These are phyloP conservation scores for Calosoma granatense DNA, from an alignment of 1,140 invertebrate species.

Conservation along the genomic window DNA sequence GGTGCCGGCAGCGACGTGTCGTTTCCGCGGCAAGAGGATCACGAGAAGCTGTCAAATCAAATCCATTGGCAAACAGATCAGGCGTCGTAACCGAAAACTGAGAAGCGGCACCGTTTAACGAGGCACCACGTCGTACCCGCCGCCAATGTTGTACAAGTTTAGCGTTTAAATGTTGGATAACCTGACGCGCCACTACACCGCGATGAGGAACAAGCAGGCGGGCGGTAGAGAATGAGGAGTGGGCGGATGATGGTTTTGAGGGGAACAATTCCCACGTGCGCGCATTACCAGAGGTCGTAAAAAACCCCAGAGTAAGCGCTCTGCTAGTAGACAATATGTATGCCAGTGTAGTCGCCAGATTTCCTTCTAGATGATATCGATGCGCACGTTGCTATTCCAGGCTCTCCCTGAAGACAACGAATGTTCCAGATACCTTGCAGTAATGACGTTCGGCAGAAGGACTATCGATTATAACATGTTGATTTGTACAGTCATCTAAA, in stretches of 20 bases:
- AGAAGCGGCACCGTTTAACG: neutral
- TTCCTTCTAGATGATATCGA: neutral
- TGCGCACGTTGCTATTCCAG: neutral
- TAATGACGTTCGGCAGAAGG: too few relatives aligned
- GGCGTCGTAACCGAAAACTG: neutral
- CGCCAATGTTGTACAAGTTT: too few relatives aligned
- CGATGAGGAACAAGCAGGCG: neutral
- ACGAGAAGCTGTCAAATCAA: slow-evolving; percentile 2
- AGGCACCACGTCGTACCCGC: neutral
- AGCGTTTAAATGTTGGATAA: neutral
- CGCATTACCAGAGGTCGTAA: neutral
- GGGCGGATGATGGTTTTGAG: too few relatives aligned
- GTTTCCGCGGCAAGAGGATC: too few relatives aligned
- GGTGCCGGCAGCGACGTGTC: too few relatives aligned
- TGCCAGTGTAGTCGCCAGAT: neutral
- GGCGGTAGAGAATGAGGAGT: neutral
- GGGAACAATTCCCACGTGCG: slow-evolving; percentile 7
- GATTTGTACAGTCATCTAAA: too few relatives aligned
- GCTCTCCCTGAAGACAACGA: too few relatives aligned
- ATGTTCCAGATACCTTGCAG: too few relatives aligned
- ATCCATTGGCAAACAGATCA: slow-evolving; percentile 2
- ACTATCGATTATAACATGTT: too few relatives aligned
- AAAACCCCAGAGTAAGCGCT: slow-evolving; percentile 1
- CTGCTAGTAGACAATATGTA: slow-evolving; percentile 1
- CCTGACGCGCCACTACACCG: neutral